These are phyloP conservation scores for Eupithecia subfuscata DNA, from an alignment of 2,888 invertebrate species.

Conservation along the genomic window DNA sequence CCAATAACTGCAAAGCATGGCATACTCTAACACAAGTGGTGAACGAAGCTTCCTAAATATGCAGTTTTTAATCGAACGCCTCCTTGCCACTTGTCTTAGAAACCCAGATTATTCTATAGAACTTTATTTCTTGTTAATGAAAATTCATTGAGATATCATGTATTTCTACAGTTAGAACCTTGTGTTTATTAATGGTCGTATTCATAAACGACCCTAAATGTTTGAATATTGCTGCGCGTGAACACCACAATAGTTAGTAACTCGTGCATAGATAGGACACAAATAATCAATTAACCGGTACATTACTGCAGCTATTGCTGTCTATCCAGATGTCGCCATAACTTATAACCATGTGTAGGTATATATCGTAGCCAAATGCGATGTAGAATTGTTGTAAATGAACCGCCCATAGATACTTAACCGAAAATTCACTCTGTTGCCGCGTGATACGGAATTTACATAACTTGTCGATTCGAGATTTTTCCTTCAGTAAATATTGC, in stretches of 20 bases:
- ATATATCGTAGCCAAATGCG: too few species aligned
- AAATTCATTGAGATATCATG: neutral
- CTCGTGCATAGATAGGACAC: slow-evolving; percentile 12
- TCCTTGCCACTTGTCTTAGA: neutral
- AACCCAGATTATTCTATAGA: neutral
- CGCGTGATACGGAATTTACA: too few species aligned
- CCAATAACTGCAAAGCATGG: neutral
- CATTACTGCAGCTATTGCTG: neutral
- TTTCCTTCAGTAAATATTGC: too few species aligned
- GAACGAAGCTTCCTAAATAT: neutral
- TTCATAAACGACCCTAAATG: slow-evolving; percentile 6
- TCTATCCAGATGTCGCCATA: too few species aligned
- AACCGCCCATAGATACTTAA: too few species aligned
- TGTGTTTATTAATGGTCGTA: neutral
- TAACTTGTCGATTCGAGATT: too few species aligned
- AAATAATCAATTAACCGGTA: slow-evolving; percentile 4
- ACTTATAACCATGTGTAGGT: too few species aligned
- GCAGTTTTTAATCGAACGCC: neutral
- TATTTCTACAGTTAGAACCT: slow-evolving; percentile 2
- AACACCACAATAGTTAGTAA: slow-evolving; percentile 8
- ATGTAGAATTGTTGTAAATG: too few species aligned
- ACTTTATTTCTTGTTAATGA: neutral
- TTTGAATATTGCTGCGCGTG: slow-evolving; percentile 9
- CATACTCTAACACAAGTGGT: slow-evolving; percentile 2
- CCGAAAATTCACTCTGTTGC: too few species aligned